Evolutionary conservation across 1,140 invertebrate species (phyloP), one percentile per base, ranked within the genome.

Genomic region (Latrodectus geometricus): DNA sequence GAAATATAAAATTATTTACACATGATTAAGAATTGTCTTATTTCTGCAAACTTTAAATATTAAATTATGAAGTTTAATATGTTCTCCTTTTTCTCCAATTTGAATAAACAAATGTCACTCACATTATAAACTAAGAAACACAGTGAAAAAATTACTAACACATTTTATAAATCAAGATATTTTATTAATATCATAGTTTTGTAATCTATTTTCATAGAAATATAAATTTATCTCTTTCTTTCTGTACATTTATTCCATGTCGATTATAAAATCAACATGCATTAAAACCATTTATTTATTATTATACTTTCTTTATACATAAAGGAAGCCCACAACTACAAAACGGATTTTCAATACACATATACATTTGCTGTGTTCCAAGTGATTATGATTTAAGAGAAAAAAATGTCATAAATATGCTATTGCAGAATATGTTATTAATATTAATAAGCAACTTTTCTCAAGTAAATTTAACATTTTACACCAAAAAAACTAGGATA

Each of bases 141-240:
- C 35, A 35, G 35, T 35, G 35, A 35, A 35, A 5, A 35, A 35
- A 35, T n/a, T 5, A 35, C 5, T 35, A 35, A 35, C 35, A 35
- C 35, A 35, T 35, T 61, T 61, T 61, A 14, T 61, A 61, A 14
- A 61, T 61, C 54, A 61, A 61, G 54, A 61, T 61, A 35, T 35
- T 35, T 61, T 61, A 61, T 61, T 61, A 61, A 61, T 61, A 61
- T 61, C 54, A 61, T 61, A 61, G 35, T 61, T 61, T 61, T 61
- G 17, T 61, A 61, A 61, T 61, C 54, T 61, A 61, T 61, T 61
- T 61, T 61, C 17, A 61, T 61, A 61, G 11, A 61, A 61, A 61
- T 61, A 61, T 61, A 61, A 61, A 61, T 61, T 61, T 61, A 61
- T 61, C 54, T 61, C 35, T 35, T 35, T 35, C 35, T 61, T 61